These are phyloP conservation scores for Bradynema listronoti DNA, from an alignment of 1,140 invertebrate genomes.

Conservation along the genomic window DNA sequence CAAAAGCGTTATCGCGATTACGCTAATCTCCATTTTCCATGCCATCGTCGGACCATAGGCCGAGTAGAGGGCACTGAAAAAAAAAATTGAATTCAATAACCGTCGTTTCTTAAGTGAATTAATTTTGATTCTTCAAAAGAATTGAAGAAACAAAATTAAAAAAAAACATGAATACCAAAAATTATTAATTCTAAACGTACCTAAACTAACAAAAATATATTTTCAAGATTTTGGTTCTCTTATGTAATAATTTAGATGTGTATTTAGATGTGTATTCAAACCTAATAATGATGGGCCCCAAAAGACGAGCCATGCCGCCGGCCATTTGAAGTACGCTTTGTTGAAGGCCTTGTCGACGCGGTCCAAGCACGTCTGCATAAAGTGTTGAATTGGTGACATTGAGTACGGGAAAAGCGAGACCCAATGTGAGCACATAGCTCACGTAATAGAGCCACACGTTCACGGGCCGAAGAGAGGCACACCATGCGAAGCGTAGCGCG, in stretches of 20 bases:
- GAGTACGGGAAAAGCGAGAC: constrained; percentile 37
- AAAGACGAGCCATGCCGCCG: constrained; percentile 26
- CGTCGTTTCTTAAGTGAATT: no score
- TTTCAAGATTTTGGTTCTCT: no score
- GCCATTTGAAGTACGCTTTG: constrained; percentile 40
- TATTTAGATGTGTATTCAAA: no score
- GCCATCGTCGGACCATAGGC: constrained; percentile 5
- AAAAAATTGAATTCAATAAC: no score
- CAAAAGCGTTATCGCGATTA: constrained; percentile 2
- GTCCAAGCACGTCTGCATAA: constrained; percentile 35
- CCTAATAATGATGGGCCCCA: constrained; percentile 33
- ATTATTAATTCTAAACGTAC: no score
- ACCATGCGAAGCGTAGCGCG: constrained; percentile 24
- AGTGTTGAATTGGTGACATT: constrained; percentile 40
- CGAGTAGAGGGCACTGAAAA: background rate
- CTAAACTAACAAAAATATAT: no score
- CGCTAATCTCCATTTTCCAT: constrained; percentile 8
- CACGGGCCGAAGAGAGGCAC: constrained; percentile 21
- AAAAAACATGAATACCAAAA: no score
- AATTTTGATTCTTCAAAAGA: no score
- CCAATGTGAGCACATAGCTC: constrained; percentile 37
- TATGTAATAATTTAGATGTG: no score
- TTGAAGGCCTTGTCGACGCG: constrained; percentile 35
- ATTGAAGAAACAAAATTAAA: no score
- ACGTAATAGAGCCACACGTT: constrained; percentile 35